These are phyloP conservation scores for Cordylochernes scorpioides DNA, from an alignment of 2,888 invertebrate species.

Conservation along the genomic window DNA sequence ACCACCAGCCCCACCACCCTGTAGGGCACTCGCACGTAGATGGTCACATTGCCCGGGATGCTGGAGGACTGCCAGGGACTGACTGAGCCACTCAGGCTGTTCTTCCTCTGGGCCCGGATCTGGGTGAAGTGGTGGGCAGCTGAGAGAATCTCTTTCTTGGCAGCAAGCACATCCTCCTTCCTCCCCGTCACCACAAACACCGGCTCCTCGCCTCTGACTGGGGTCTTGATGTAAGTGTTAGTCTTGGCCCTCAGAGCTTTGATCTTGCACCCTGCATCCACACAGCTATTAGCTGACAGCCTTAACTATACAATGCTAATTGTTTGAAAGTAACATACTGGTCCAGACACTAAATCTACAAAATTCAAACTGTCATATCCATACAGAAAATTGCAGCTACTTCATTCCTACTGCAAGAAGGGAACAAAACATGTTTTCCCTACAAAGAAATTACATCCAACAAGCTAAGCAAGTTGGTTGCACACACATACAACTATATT, in stretches of 20 bases:
- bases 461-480: too few species aligned
- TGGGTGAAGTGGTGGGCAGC: conserved; percentile 97
- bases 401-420: too few species aligned
- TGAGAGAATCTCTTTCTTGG: conserved; percentile 86
- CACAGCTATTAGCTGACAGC: too few species aligned
- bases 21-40: conserved; percentile 81
- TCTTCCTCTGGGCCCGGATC: conserved; percentile 76
- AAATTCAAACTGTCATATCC: conserved; percentile 1
- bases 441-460: too few species aligned
- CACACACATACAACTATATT: too few species aligned
- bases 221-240: conserved; percentile 98
- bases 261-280: conserved; percentile 87
- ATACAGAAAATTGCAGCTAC: too few species aligned
- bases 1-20: conserved; percentile 95
- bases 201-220: conserved; percentile 91
- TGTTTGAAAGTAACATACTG: too few species aligned
- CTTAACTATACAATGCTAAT: too few species aligned
- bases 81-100: conserved; percentile 28
- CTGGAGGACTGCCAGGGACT: conserved; percentile 15
- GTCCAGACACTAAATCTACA: conserved; percentile 2
- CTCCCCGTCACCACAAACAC: conserved; percentile 97
- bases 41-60: conserved; percentile 65
- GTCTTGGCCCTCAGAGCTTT: conserved; percentile 95
- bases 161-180: conserved; percentile 86
- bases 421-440: too few species aligned